A percentile compares a stretch with the other conserved stretches of the same genome.
These are phyloP conservation scores for Pharmacophagus antenor DNA, from an alignment of 2,888 invertebrate genomes.

Conservation along the genomic window DNA sequence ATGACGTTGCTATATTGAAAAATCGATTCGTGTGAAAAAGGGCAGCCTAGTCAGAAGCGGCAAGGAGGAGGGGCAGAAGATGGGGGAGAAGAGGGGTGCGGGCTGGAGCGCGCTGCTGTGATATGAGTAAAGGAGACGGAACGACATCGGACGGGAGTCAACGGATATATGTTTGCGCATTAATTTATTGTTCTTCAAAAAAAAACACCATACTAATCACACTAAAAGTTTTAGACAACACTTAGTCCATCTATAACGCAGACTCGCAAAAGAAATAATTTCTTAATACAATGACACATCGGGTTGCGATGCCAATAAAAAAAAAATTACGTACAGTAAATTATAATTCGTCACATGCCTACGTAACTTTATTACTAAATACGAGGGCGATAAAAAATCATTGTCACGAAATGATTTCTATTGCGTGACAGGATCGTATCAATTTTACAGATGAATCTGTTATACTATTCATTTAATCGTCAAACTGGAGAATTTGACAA, in stretches of 20 bases:
- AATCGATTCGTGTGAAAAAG: conserved; percentile 16
- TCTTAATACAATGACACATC: no score
- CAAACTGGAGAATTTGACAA: conserved; percentile 66
- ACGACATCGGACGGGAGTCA: conserved; percentile 29
- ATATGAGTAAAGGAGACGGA: conserved; percentile 44
- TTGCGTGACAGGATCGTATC: no score
- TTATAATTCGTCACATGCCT: no score
- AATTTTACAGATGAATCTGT: conserved; percentile 43
- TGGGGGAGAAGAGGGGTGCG: no score
- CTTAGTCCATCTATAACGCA: no score
- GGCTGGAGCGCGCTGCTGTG: conserved; percentile 60
- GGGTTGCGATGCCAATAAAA: no score
- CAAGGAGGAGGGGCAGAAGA: conserved; percentile 41
- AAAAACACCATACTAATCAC: not conserved
- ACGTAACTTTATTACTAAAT: no score
- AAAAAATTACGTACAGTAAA: no score
- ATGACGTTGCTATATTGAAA: conserved; percentile 33
- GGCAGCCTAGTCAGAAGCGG: conserved; percentile 69
- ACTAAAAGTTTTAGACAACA: not conserved
- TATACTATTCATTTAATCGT: no score
- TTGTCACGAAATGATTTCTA: no score
- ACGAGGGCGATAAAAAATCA: no score
- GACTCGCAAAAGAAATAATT: no score
- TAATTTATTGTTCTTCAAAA: not conserved
- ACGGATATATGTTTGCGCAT: not conserved